A percentile compares a stretch with the other conserved stretches of the same genome.
Conservation (phyloP, 1,140 invertebrate genomes). For the Cheumatopsyche charites region DNA sequence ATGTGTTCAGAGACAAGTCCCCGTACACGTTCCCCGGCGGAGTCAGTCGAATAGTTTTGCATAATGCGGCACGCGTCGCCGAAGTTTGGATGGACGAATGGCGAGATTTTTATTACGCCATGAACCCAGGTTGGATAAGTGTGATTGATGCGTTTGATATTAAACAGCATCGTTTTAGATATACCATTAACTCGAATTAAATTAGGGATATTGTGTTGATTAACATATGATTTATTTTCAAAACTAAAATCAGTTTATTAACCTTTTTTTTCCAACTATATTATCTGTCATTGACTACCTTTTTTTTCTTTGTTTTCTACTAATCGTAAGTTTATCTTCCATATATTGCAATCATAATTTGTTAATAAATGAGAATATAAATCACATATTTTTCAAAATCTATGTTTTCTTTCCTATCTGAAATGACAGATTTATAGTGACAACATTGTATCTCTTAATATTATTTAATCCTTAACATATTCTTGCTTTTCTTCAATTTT, state of each 20-base stretch:
- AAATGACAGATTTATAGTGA: slow-evolving; percentile 18
- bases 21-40: slow-evolving; percentile 99
- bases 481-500: not conserved
- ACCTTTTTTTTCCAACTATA: too few relatives aligned
- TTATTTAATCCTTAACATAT: not conserved
- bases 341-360: too few relatives aligned
- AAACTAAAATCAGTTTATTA: too few relatives aligned
- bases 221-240: too few relatives aligned
- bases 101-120: slow-evolving; percentile 98
- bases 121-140: slow-evolving; percentile 89
- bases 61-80: slow-evolving; percentile 94
- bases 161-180: not conserved
- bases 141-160: not conserved
- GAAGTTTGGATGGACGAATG: slow-evolving; percentile 99
- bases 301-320: too few relatives aligned
- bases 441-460: not conserved
- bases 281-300: too few relatives aligned
- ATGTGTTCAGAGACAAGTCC: slow-evolving; percentile 98
- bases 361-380: too few relatives aligned
- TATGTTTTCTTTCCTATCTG: not conserved
- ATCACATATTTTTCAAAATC: too few relatives aligned
- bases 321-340: too few relatives aligned
- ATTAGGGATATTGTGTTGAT: not conserved
- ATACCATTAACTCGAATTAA: not conserved
- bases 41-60: slow-evolving; percentile 93